phyloP scores from a whole-genome alignment of 92 coral and sea anemone genomes.

The Epizoanthus illoricatus region DNA sequence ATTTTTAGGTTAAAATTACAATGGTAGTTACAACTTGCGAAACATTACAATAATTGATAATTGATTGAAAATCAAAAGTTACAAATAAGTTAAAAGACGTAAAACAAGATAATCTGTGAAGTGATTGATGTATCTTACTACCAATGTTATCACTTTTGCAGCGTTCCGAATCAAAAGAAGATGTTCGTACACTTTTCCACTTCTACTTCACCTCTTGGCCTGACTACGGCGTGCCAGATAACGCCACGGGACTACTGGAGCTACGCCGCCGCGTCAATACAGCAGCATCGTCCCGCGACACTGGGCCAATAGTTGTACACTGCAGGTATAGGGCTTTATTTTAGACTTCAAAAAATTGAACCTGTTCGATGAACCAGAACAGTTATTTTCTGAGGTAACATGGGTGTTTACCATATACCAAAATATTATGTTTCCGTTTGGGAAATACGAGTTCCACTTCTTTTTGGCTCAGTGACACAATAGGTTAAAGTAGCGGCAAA shows the following conservation, averaged over 20 bases:
- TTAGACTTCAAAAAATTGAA: neutral
- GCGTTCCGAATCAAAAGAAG: slow-evolving; percentile 35
- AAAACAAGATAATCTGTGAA: neutral
- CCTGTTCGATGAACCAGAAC: neutral
- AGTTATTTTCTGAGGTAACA: neutral
- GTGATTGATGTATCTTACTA: neutral
- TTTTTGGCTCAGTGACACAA: too few species aligned
- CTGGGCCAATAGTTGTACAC: slow-evolving; percentile 65
- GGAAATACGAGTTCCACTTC: too few species aligned
- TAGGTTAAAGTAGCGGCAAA: too few species aligned
- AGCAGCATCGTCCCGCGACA: slow-evolving; percentile 2
- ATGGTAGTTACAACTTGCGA: too few species aligned
- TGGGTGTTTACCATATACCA: too few species aligned
- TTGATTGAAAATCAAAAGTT: too few species aligned
- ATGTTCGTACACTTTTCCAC: slow-evolving; percentile 49
- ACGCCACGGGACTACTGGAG: slow-evolving; percentile 64
- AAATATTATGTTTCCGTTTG: too few species aligned
- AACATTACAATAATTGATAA: too few species aligned
- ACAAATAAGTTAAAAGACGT: too few species aligned
- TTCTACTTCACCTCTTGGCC: slow-evolving; percentile 81
- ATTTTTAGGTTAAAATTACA: too few species aligned
- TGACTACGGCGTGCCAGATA: slow-evolving; percentile 72
- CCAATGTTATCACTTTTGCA: neutral
- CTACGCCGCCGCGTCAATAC: slow-evolving; percentile 55
- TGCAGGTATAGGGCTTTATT: slow-evolving; percentile 60